Evolutionary conservation across 2,113 vertebrate species (phyloP).

Genomic region (Ancistrus triradiatus): DNA sequence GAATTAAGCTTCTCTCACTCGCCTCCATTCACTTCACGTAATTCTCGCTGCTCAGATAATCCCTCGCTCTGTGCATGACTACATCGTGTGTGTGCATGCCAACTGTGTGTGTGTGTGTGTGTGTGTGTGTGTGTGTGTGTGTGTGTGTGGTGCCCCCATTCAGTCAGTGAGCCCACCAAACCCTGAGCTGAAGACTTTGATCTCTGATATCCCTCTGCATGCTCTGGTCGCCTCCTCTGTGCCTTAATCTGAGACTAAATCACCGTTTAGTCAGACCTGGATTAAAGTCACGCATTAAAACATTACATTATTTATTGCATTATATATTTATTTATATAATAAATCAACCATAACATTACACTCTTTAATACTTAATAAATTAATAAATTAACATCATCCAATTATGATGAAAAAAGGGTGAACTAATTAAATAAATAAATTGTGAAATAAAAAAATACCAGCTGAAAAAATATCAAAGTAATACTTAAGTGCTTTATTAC

Average conservation of each 20-base stretch:
- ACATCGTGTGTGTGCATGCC: background rate
- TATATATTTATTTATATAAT: no score
- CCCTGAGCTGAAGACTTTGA: slow-evolving; percentile 34
- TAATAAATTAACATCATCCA: no score
- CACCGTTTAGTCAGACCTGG: background rate
- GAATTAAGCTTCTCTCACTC: background rate
- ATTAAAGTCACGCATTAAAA: slow-evolving; percentile 14
- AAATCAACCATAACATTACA: no score
- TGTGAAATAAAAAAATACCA: no score
- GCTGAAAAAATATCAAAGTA: no score
- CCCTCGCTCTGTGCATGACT: background rate
- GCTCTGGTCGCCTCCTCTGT: background rate
- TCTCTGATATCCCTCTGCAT: slow-evolving; percentile 31
- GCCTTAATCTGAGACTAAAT: slow-evolving; percentile 22
- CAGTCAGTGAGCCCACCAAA: slow-evolving; percentile 37
- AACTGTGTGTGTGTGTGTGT: slow-evolving; percentile 18
- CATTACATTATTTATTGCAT: no score
- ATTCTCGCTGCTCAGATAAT: background rate
- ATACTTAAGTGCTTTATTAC: no score
- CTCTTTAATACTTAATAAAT: no score
- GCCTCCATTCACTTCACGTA: background rate
- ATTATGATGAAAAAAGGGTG: no score
- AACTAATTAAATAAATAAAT: no score
- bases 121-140: slow-evolving; percentile 17
- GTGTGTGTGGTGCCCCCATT: slow-evolving; percentile 34